Evolutionary conservation across 2,797 vertebrate genomes (phyloP).

Genomic region (Rhadinocentrus ornatus): DNA sequence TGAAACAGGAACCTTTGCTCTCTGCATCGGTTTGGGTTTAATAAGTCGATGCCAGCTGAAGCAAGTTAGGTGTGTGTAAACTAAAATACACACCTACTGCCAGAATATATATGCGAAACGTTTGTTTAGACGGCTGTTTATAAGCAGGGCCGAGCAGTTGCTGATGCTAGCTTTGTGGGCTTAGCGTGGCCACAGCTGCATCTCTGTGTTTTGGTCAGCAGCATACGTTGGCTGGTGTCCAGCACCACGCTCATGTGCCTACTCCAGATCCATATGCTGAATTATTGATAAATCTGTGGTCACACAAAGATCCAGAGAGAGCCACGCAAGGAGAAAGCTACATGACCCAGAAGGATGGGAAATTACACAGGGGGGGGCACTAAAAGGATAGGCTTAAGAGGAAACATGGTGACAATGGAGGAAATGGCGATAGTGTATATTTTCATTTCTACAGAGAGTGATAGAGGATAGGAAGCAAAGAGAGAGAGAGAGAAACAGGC

Average conservation of each 20-base stretch:
- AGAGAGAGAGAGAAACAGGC: slow-evolving; percentile 37
- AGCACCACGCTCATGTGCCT: slow-evolving; percentile 69
- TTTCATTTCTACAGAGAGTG: too few relatives aligned
- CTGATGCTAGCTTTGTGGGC: slow-evolving; percentile 28
- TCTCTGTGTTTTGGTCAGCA: slow-evolving; percentile 52
- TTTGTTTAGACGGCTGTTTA: neutral
- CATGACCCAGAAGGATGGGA: slow-evolving; percentile 34
- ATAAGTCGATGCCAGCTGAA: too few relatives aligned
- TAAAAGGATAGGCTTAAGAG: slow-evolving; percentile 15
- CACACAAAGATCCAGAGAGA: slow-evolving; percentile 34
- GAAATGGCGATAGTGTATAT: too few relatives aligned
- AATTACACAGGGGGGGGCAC: slow-evolving; percentile 34
- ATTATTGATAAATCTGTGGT: slow-evolving; percentile 82
- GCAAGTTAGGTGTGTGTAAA: too few relatives aligned
- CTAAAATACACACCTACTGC: too few relatives aligned
- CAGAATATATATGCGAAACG: neutral
- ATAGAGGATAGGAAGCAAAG: slow-evolving; percentile 12
- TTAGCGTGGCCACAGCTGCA: slow-evolving; percentile 35
- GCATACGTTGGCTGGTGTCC: slow-evolving; percentile 61
- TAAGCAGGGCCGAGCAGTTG: slow-evolving; percentile 3
- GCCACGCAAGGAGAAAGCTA: slow-evolving; percentile 43
- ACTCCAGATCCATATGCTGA: slow-evolving; percentile 79
- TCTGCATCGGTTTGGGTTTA: too few relatives aligned
- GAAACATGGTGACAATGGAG: too few relatives aligned
- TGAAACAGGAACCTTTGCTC: too few relatives aligned